Conservation (phyloP, 2,888 invertebrate species). For the Lissonota sp. region DNA sequence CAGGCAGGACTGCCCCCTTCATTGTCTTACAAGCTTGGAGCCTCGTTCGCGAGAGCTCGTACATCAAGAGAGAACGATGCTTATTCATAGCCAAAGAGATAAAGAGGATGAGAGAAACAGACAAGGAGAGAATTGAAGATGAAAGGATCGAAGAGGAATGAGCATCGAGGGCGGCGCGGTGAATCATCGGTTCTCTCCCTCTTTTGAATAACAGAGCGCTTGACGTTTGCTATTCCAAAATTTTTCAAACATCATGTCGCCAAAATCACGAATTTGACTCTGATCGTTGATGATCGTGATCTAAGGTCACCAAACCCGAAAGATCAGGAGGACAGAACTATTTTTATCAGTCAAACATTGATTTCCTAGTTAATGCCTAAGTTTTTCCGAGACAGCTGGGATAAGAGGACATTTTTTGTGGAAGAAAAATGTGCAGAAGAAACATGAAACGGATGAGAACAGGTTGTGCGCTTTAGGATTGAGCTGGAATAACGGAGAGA, state of each 20-base stretch:
- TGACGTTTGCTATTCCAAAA: slow-evolving; percentile 73
- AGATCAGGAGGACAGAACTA: too few relatives aligned
- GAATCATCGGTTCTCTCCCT: slow-evolving; percentile 75
- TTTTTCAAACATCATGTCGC: slow-evolving; percentile 76
- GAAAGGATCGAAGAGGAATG: slow-evolving; percentile 21
- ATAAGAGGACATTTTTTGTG: neutral
- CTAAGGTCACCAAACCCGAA: too few relatives aligned
- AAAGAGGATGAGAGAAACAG: slow-evolving; percentile 11
- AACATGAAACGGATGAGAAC: neutral
- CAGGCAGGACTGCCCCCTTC: slow-evolving; percentile 57
- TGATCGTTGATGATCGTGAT: too few relatives aligned
- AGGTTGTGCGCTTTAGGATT: slow-evolving; percentile 17
- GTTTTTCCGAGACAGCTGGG: too few relatives aligned
- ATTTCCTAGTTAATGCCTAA: too few relatives aligned
- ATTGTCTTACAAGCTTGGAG: slow-evolving; percentile 75
- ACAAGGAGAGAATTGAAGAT: neutral
- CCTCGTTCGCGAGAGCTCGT: slow-evolving; percentile 69
- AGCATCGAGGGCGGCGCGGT: slow-evolving; percentile 66
- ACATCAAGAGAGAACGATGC: slow-evolving; percentile 47
- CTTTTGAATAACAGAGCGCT: too few relatives aligned
- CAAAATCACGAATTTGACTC: too few relatives aligned
- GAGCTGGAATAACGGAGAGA: slow-evolving; percentile 20
- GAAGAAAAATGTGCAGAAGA: neutral
- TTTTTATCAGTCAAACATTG: too few relatives aligned
- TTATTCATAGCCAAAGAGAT: neutral